Percentiles rank a stretch among this genome's conserved stretches.
These are phyloP conservation scores for Cheilosia scutellata DNA, from an alignment of 2,888 invertebrate genomes.

Conservation along the genomic window DNA sequence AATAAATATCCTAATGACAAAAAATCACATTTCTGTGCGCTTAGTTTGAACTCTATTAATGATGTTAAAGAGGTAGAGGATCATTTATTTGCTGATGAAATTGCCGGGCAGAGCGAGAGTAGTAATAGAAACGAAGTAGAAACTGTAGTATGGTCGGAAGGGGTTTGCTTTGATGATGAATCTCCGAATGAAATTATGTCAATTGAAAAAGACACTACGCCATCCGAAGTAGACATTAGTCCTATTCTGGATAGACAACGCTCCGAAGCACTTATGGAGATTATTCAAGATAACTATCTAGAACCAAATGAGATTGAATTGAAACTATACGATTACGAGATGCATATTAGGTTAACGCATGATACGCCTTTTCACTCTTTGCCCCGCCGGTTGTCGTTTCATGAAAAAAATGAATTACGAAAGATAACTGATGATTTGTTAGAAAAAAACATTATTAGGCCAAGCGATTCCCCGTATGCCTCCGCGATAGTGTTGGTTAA, in stretches of 20 bases:
- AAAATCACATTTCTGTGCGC: constrained; percentile 32
- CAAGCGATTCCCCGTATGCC: constrained; percentile 31
- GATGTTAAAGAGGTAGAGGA: constrained; percentile 1
- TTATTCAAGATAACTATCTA: constrained; percentile 22
- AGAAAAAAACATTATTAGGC: constrained; percentile 26
- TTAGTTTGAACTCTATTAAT: constrained; percentile 3
- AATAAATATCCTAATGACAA: constrained; percentile 11
- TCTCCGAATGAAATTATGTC: neutral
- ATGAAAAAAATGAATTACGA: constrained; percentile 14
- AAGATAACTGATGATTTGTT: constrained; percentile 47
- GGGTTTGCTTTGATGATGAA: neutral
- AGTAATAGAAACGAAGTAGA: neutral
- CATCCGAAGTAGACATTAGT: neutral
- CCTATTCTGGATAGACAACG: neutral
- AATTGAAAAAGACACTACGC: neutral
- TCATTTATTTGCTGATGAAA: constrained; percentile 24
- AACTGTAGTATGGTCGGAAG: neutral
- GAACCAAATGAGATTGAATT: neutral
- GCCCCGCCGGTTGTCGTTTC: constrained; percentile 19
- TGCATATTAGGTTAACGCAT: constrained; percentile 38
- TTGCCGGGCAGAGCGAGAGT: neutral
- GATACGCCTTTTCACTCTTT: constrained; percentile 32
- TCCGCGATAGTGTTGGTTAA: constrained; percentile 19
- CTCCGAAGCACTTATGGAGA: constrained; percentile 1
- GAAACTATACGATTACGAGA: constrained; percentile 32